Evolutionary conservation across 1,140 invertebrate genomes (phyloP).

Genomic region (Ganaspis sp.): DNA sequence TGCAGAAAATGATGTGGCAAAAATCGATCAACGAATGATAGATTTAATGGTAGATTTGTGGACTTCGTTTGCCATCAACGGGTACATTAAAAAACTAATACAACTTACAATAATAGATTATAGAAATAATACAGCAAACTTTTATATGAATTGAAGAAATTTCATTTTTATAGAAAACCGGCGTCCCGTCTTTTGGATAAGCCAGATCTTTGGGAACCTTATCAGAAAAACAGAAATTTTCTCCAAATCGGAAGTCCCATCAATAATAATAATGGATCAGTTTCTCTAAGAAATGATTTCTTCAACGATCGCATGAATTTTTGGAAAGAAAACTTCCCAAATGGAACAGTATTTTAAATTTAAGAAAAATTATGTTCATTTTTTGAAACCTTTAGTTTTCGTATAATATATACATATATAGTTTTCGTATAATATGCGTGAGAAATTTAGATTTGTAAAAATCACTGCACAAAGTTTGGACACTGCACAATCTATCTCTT

Average conservation of each 20-base stretch:
- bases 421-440: too few relatives aligned
- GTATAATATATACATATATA: too few relatives aligned
- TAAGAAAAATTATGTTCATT: too few relatives aligned
- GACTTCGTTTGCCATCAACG: slow-evolving; percentile 4
- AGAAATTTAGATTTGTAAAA: too few relatives aligned
- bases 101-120: not conserved
- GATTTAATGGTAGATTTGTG: slow-evolving; percentile 6
- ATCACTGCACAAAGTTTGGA: too few relatives aligned
- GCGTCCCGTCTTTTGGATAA: not conserved
- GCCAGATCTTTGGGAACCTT: not conserved
- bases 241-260: not conserved
- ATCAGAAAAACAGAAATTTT: not conserved
- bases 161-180: not conserved
- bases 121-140: too few relatives aligned
- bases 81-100: not conserved
- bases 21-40: slow-evolving; percentile 7
- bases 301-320: not conserved
- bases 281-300: not conserved
- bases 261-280: not conserved
- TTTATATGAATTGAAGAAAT: not conserved
- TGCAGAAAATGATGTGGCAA: not conserved
- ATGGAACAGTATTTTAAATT: too few relatives aligned
- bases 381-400: too few relatives aligned
- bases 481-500: too few relatives aligned
- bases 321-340: too few relatives aligned